Evolutionary conservation across 2,113 vertebrate species (phyloP), one percentile per base, ranked within the genome.

Genomic region (Vimba vimba): DNA sequence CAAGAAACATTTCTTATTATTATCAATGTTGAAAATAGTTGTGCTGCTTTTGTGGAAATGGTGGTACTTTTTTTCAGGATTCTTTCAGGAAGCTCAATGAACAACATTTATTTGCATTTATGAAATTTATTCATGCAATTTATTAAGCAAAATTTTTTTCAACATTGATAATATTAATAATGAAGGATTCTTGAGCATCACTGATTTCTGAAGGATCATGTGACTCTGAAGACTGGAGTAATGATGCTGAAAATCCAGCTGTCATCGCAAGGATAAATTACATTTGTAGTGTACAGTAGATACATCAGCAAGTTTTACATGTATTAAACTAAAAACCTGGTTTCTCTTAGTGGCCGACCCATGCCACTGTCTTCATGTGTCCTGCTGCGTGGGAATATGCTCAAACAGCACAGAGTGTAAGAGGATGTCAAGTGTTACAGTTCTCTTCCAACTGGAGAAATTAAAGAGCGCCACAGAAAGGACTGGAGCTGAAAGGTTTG

Each of bases 391-490:
- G 97, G 96, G 97, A 98, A 98, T 97, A 97, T 96, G 95, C 94
- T 90, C 77, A 90, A 86, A 89, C 85, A 69, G 90, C 91, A 91
- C 92, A 91, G 92, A 91, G 90, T 94, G 96, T 96, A 96, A 97
- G 97, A 97, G 96, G 96, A 96, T 97, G 97, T 96, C 97, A 97
- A 98, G 97, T 98, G 96, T 97, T 97, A 97, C 96, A 98, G 97
- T 97, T 94, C 96, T 95, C 94, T 96, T 85, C 96, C 96, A 90
- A 91, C 91, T 96, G 95, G 94, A 92, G 95, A 94, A 95, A 95
- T 95, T 91, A 92, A 94, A 96, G 94, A 84, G 91, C 92, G 91
- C 90, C 91, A 87, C 87, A 91, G 87, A 92, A 91, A 93, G 92
- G 92, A 93, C 92, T 91, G 91, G 93, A 97, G 96, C 94, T 95